These are phyloP conservation scores for Tridacna gigas DNA, from an alignment of 2,888 invertebrate genomes.

Conservation along the genomic window DNA sequence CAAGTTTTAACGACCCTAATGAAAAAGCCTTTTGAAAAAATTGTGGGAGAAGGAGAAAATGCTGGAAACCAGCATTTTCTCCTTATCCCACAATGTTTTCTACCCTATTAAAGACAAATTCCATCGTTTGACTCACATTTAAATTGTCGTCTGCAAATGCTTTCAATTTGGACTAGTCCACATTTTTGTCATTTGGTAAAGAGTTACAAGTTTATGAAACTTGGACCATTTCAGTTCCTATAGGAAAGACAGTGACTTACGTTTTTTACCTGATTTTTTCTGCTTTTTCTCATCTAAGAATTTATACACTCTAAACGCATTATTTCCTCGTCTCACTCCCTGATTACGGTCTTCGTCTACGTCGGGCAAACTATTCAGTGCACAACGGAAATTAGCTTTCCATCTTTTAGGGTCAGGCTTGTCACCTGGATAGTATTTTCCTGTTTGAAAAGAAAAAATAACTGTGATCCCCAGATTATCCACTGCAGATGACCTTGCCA, in stretches of 20 bases:
- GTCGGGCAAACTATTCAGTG: slow-evolving; percentile 81
- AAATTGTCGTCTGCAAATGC: too few species aligned
- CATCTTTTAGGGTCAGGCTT: slow-evolving; percentile 74
- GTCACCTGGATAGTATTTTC: slow-evolving; percentile 74
- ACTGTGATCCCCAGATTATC: too few species aligned
- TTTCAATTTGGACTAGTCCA: too few species aligned
- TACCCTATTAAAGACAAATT: too few species aligned
- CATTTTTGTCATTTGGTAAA: too few species aligned
- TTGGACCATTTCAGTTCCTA: too few species aligned
- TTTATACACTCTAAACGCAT: slow-evolving; percentile 79
- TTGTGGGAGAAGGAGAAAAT: slow-evolving; percentile 8
- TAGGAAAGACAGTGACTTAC: not conserved
- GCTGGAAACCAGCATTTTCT: not conserved
- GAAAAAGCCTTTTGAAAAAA: too few species aligned
- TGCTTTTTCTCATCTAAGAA: slow-evolving; percentile 68
- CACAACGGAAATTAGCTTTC: slow-evolving; percentile 84
- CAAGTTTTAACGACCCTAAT: too few species aligned
- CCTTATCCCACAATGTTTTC: not conserved
- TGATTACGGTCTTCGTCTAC: slow-evolving; percentile 72
- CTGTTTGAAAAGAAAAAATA: slow-evolving; percentile 47
- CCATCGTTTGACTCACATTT: too few species aligned
- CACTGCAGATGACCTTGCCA: too few species aligned
- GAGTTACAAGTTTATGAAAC: too few species aligned
- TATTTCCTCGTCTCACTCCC: slow-evolving; percentile 74
- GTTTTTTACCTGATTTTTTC: slow-evolving; percentile 11